These are phyloP conservation scores for Chironomus tepperi DNA, from an alignment of 1,140 invertebrate species.

Conservation along the genomic window DNA sequence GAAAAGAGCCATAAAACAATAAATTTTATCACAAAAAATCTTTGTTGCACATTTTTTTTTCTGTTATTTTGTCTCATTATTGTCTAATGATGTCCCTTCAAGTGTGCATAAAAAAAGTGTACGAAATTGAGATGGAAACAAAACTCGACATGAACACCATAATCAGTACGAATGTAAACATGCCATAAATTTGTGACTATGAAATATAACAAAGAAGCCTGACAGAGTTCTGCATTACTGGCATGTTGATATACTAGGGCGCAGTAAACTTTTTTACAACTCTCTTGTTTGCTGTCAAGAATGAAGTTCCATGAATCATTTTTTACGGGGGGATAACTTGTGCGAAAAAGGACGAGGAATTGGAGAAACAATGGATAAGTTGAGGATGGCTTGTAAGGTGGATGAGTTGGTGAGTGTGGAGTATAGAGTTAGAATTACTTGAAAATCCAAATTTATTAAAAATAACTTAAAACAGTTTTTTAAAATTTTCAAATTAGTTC, in stretches of 20 bases:
- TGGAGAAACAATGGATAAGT: too few relatives aligned
- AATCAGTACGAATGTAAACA: constrained; percentile 10
- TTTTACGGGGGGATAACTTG: neutral
- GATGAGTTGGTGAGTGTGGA: too few relatives aligned
- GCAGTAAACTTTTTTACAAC: neutral
- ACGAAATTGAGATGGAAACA: too few relatives aligned
- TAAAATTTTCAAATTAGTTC: too few relatives aligned
- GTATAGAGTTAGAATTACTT: too few relatives aligned
- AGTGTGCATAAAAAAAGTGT: neutral
- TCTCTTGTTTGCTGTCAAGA: neutral
- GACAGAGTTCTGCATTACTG: constrained; percentile 5
- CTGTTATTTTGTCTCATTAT: constrained; percentile 17
- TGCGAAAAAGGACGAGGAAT: too few relatives aligned
- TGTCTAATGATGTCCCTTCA: constrained; percentile 2
- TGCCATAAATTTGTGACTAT: constrained; percentile 5
- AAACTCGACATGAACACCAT: neutral
- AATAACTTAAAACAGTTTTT: too few relatives aligned
- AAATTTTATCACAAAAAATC: neutral
- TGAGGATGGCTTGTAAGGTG: too few relatives aligned
- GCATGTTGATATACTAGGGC: neutral
- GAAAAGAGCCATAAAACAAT: constrained; percentile 18
- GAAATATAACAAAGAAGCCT: neutral
- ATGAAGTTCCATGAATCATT: constrained; percentile 1
- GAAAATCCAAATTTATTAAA: too few relatives aligned
- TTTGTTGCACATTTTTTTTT: neutral